Base-by-base conservation (phyloP, 2,113 vertebrate species). In the Motacilla alba region DNA sequence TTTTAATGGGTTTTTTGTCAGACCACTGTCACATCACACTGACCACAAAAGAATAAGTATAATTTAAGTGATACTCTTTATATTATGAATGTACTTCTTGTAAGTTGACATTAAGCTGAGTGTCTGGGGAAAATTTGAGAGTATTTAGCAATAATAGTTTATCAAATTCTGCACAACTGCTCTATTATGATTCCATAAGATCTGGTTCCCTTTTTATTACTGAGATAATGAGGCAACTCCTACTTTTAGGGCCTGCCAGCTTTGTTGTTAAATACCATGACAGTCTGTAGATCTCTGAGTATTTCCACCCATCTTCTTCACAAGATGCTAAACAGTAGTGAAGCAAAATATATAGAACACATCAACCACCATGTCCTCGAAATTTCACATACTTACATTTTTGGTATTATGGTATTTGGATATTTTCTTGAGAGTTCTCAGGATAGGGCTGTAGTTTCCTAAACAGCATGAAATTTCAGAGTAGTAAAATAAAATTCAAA, bases 291-390 rank as follows among this genome's bases (percentile, higher is more conserved):
- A 74, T 4, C 4, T 17, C 26, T 58, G 22, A 56, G 28, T 84
- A 87, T 41, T 76, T 67, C 8, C 19, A 41, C 27, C 31, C 6
- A 14, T 7, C 47, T 67, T 75, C 62, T 89, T 55, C 39, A 72
- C 13, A 78, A 15, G 16, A 39, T 59, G 8, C 9, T 59, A 26
- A 77, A 37, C 10, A 68, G 13, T 11, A 58, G 8, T 0, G 0
- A 67, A 67, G 16, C 13, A 85, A 85, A 50, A 83, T 7, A 27
- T 21, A 39, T 2, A 49, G 27, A 75, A 70, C 4, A 20, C 5
- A 41, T 47, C 6, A 35, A 70, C 7, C 8, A 52, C 7, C 6
- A 18, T 0, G 0, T 27, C 21, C 23, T 75, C 0, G 0, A 74
- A 35, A 24, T 72, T 68, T 59, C 20, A 39, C 6, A 5, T 39